Evolutionary conservation across 2,888 invertebrate genomes (phyloP).

Genomic region (Conus canariensis): DNA sequence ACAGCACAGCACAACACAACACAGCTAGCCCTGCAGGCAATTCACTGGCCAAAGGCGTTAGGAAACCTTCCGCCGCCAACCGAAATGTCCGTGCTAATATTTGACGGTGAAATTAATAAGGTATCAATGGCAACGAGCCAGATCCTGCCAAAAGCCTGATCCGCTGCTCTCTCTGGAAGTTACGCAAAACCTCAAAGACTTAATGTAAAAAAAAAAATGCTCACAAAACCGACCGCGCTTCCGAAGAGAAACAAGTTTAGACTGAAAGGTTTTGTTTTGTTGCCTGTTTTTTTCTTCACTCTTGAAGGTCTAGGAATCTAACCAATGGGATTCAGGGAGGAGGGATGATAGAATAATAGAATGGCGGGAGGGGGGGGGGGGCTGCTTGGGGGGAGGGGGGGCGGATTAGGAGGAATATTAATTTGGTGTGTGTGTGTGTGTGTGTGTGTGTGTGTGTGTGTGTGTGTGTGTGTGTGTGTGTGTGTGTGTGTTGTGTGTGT

Average conservation of each 20-base stretch:
- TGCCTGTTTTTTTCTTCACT: no score
- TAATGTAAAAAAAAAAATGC: neutral
- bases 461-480: no score
- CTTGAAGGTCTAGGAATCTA: no score
- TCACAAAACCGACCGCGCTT: neutral
- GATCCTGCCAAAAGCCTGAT: neutral
- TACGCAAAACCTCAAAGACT: neutral
- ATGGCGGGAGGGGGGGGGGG: neutral
- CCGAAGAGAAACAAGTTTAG: no score
- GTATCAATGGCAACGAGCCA: constrained; percentile 16
- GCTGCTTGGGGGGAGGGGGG: neutral
- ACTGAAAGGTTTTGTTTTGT: no score
- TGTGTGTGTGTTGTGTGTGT: neutral
- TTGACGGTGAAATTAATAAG: constrained; percentile 31
- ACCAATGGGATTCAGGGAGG: no score
- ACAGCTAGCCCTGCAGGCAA: no score
- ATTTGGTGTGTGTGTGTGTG: neutral
- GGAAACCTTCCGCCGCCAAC: neutral
- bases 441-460: neutral
- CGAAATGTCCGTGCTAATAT: constrained; percentile 28
- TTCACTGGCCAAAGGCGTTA: no score
- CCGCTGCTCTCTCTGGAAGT: neutral
- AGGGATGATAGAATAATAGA: no score
- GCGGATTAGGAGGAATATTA: neutral
- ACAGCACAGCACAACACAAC: neutral